Evolutionary conservation across 2,797 vertebrate species (phyloP).

Genomic region (Pipistrellus pipistrellus): DNA sequence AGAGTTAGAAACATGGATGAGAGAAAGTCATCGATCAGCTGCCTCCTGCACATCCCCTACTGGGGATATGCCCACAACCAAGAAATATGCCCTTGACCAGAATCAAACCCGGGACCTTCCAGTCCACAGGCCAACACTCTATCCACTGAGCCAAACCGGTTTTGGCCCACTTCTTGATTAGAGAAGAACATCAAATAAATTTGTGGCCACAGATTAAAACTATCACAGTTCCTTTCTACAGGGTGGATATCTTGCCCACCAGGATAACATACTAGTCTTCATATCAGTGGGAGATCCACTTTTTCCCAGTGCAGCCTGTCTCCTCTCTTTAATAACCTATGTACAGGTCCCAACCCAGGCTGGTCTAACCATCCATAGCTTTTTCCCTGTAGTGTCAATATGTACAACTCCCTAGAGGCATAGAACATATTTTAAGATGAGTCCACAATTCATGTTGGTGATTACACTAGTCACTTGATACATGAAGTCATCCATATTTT

Average conservation of each 20-base stretch:
- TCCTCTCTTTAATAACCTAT: neutral
- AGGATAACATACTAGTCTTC: neutral
- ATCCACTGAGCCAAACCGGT: too few species aligned
- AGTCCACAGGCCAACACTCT: too few species aligned
- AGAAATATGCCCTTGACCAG: too few species aligned
- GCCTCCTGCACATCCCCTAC: too few species aligned
- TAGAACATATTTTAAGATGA: neutral
- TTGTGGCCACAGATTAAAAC: neutral
- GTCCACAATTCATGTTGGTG: neutral
- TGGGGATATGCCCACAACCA: too few species aligned
- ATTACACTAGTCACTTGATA: slow-evolving; percentile 56
- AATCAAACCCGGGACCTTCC: too few species aligned
- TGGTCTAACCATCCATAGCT: neutral
- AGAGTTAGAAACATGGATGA: too few species aligned
- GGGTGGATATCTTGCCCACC: neutral
- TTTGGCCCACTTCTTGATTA: neutral
- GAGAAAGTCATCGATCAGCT: too few species aligned
- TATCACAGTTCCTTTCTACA: neutral
- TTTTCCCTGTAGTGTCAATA: neutral
- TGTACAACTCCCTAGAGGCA: neutral
- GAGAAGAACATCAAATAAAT: neutral
- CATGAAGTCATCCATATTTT: slow-evolving; percentile 15
- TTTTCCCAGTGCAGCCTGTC: neutral
- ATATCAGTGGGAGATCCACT: neutral
- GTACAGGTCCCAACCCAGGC: neutral